Evolutionary conservation across 2,797 vertebrate species (phyloP).

Genomic region (Gobionotothen gibberifrons): DNA sequence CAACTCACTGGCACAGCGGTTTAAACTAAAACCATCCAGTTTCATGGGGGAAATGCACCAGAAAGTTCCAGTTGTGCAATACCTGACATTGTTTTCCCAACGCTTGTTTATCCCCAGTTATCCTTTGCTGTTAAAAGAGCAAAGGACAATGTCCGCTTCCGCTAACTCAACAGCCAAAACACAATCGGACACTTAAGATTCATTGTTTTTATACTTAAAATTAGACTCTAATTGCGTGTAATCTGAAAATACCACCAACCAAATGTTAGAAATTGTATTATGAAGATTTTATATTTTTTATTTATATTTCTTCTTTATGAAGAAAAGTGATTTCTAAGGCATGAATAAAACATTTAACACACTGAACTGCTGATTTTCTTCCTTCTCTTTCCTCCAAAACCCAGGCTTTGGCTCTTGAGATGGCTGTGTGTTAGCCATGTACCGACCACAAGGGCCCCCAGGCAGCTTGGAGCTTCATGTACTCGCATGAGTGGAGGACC

Average conservation of each 20-base stretch:
- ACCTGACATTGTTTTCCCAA: not conserved
- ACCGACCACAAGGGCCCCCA: not conserved
- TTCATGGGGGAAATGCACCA: not conserved
- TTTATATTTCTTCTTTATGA: not conserved
- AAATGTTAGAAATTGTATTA: not conserved
- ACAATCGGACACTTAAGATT: not conserved
- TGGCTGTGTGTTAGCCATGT: not conserved
- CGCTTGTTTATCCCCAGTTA: not conserved
- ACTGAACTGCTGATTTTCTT: not conserved
- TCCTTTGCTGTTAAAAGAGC: not conserved
- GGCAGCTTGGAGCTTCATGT: not conserved
- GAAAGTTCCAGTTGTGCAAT: not conserved
- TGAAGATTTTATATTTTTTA: not conserved
- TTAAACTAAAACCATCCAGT: not conserved
- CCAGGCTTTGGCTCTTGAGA: not conserved
- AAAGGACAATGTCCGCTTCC: not conserved
- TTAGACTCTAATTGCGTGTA: not conserved
- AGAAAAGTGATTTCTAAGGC: not conserved
- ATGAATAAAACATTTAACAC: not conserved
- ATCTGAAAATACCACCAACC: no score
- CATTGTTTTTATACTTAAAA: not conserved
- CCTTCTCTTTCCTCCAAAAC: not conserved
- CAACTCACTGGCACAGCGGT: not conserved
- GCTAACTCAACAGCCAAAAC: not conserved
- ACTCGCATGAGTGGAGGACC: not conserved